Conservation (phyloP, 2,797 vertebrate species). For the Glossophaga mutica region DNA sequence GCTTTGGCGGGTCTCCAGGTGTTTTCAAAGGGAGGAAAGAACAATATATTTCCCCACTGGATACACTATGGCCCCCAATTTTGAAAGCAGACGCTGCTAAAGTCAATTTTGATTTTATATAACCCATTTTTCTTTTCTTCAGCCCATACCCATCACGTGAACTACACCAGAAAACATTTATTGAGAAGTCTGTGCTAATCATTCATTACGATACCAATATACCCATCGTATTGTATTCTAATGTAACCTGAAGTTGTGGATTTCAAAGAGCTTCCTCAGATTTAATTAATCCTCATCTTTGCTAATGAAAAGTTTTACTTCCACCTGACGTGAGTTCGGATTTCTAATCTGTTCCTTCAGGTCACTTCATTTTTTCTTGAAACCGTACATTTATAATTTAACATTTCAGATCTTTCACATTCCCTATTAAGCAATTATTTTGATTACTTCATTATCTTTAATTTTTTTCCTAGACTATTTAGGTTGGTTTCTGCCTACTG, state of each 20-base stretch:
- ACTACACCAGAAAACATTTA: conserved; percentile 16
- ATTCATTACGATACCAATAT: conserved; percentile 60
- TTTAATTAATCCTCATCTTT: conserved; percentile 71
- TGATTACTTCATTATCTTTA: conserved; percentile 79
- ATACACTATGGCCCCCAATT: not conserved
- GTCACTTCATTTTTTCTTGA: conserved; percentile 75
- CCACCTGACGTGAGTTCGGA: conserved; percentile 33
- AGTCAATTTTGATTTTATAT: conserved; percentile 19
- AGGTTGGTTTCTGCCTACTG: conserved; percentile 62
- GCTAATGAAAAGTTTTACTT: conserved; percentile 69
- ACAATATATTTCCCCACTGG: not conserved
- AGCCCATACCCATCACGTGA: not conserved
- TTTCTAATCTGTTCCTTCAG: conserved; percentile 74
- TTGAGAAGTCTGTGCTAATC: conserved; percentile 41
- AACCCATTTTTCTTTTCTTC: conserved; percentile 7
- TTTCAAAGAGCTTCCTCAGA: conserved; percentile 64
- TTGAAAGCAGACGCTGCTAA: not conserved
- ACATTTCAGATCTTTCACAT: conserved; percentile 67
- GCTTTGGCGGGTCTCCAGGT: not conserved
- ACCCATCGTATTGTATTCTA: conserved; percentile 53
- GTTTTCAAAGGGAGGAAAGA: not conserved
- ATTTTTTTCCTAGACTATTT: conserved; percentile 59
- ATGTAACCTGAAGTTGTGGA: conserved; percentile 28
- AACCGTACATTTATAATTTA: conserved; percentile 73
- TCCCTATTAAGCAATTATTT: conserved; percentile 77